These are phyloP conservation scores for Thalassarche chlororhynchos DNA, from an alignment of 2,113 vertebrate genomes.

Conservation along the genomic window DNA sequence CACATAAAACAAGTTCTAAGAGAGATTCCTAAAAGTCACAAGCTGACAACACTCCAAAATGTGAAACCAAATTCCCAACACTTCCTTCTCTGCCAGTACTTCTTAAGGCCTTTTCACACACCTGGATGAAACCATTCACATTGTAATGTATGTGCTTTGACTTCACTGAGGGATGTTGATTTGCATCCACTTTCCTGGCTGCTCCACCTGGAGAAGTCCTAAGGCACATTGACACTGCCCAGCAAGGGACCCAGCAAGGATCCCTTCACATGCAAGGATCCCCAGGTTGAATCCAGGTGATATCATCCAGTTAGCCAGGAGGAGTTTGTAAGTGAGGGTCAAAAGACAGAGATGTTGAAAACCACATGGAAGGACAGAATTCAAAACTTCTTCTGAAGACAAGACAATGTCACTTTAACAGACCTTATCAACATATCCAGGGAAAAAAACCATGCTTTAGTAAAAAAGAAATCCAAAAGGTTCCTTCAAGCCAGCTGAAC, in stretches of 20 bases:
- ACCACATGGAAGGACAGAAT: background rate
- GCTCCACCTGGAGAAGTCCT: background rate
- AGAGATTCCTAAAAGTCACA: background rate
- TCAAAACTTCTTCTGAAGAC: background rate
- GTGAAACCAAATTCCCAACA: background rate
- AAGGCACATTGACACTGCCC: background rate
- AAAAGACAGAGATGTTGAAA: background rate
- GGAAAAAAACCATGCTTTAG: background rate
- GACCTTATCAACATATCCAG: background rate
- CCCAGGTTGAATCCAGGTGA: background rate
- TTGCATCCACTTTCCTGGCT: background rate
- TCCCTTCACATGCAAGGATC: background rate
- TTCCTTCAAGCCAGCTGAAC: background rate
- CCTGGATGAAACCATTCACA: background rate
- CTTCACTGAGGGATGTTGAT: background rate
- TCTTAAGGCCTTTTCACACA: slow-evolving; percentile 25
- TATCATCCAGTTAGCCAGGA: background rate
- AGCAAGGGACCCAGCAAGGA: background rate
- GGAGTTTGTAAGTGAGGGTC: background rate
- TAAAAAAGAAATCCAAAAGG: background rate
- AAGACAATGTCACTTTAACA: background rate
- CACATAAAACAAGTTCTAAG: background rate
- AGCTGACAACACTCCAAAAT: background rate
- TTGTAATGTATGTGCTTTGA: slow-evolving; percentile 4
- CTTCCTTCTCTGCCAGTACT: background rate